Base-by-base conservation (phyloP, 1,140 invertebrate species). In the Trichoplusia ni region DNA sequence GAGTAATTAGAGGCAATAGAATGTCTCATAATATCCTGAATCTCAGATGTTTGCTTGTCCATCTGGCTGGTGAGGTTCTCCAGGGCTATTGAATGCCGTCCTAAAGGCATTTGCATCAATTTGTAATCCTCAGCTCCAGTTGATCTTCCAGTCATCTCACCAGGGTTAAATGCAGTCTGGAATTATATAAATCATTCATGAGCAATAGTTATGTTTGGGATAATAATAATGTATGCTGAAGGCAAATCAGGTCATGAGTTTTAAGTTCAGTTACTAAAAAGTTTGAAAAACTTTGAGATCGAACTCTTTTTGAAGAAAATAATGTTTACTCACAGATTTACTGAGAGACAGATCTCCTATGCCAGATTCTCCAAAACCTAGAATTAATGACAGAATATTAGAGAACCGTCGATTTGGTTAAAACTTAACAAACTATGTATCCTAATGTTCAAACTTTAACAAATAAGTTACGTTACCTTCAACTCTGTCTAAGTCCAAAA, bases 121-220 rank as follows among this genome's bases (percentile, higher is more conserved):
- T 58, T 35, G 9, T 71, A 25, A n/a, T 86, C 81, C 11, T 81
- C 77, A n/a, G 86, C 59, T 7, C 77, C 86, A 6, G 88, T 90
- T 21, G 88, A 89, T 49, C 88, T 73, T 0, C 88, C 88, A 18
- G 84, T 88, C 79, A 90, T 81, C 69, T 90, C 88, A 44, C 82
- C 84, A 53, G 86, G 88, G 58, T 88, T 82, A 46, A 90, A 90
- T n/a, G 79, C 65, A 44, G 77, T 81, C 87, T 90, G 47, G 44
- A 80, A 79, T 29, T 1, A 23, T 1, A 38, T 1, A 38, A 14
- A 18, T 13, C 11, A 38, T 14, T 1, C 2, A 4, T 0, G 2
- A 38, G 1, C 8, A 38, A 38, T 13, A 3, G 35, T n/a, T n/a
- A n/a, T n/a, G n/a, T n/a, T n/a, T n/a, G n/a, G n/a, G n/a, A n/a